Percentiles rank a stretch among this genome's conserved stretches.
Evolutionary conservation across 2,888 invertebrate species (phyloP).

Genomic region (Endotricha flammealis): DNA sequence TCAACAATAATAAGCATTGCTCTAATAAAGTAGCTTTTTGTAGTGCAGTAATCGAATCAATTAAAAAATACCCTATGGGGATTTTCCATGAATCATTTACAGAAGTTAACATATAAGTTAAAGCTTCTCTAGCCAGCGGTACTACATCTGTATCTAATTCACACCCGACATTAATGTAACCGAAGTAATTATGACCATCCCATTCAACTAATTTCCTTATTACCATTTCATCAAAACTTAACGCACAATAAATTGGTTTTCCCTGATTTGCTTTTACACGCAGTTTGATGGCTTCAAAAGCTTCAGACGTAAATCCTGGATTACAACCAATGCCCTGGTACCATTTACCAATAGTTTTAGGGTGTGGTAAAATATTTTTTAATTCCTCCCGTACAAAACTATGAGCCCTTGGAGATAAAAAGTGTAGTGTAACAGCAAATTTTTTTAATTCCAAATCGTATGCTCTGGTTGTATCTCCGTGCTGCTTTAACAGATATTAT

Average conservation of each 20-base stretch:
- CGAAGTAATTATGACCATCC: conserved; percentile 8
- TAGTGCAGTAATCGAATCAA: conserved; percentile 7
- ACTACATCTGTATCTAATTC: conserved; percentile 11
- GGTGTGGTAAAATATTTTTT: too few species aligned
- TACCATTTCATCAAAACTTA: conserved; percentile 16
- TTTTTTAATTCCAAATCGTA: background rate
- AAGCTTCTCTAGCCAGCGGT: conserved; percentile 14
- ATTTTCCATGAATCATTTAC: conserved; percentile 17
- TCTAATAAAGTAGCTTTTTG: conserved; percentile 14
- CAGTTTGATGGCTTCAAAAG: too few species aligned
- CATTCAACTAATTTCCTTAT: conserved; percentile 14
- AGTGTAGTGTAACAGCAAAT: background rate
- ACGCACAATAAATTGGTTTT: conserved; percentile 13
- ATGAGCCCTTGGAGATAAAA: too few species aligned
- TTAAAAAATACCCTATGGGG: conserved; percentile 16
- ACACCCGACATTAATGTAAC: conserved; percentile 12
- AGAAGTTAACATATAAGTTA: conserved; percentile 15
- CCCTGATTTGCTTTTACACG: too few species aligned
- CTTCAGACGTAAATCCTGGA: too few species aligned
- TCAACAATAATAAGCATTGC: conserved; percentile 8
- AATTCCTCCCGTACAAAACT: too few species aligned
- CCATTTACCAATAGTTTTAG: conserved; percentile 20
- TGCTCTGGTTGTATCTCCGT: too few species aligned
- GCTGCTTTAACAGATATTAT: too few species aligned
- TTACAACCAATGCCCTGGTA: conserved; percentile 21